A percentile compares a stretch with the other conserved stretches of the same genome.
Evolutionary conservation across 1,140 invertebrate species (phyloP).

Genomic region (Drosophila willistoni): DNA sequence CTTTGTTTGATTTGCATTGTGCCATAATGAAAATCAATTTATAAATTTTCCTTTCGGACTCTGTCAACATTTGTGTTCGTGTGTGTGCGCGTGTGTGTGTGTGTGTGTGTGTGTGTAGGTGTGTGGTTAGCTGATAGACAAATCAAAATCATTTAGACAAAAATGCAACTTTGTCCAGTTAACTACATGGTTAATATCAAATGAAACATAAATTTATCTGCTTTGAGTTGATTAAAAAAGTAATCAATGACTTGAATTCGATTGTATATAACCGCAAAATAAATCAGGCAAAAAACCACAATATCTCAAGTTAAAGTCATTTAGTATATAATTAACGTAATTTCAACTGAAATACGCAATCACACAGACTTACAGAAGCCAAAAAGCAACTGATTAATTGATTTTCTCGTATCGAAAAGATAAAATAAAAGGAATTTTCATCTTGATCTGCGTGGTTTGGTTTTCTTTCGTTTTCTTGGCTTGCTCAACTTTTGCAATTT

Average conservation of each 20-base stretch:
- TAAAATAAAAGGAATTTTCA: neutral
- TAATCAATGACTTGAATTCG: neutral
- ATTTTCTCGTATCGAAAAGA: slow-evolving; percentile 12
- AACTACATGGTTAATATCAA: neutral
- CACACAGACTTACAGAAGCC: neutral
- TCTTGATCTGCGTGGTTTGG: neutral
- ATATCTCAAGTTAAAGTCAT: neutral
- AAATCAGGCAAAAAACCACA: neutral
- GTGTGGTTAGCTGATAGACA: neutral
- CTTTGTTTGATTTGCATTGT: slow-evolving; percentile 3
- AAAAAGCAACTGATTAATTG: slow-evolving; percentile 9
- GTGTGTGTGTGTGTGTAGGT: neutral
- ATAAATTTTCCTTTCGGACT: neutral
- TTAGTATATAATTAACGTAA: neutral
- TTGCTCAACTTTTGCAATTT: neutral
- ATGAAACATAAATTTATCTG: neutral
- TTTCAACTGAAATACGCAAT: neutral
- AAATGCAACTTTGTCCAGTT: neutral
- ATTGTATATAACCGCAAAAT: neutral
- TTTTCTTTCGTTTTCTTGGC: neutral
- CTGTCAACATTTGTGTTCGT: neutral
- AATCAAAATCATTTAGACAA: neutral
- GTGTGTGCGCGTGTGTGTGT: neutral
- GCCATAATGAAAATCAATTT: slow-evolving; percentile 16
- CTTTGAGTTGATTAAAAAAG: neutral